A percentile compares a stretch with the other conserved stretches of the same genome.
Evolutionary conservation across 1,140 invertebrate genomes (phyloP).

Genomic region (Aethina tumida): DNA sequence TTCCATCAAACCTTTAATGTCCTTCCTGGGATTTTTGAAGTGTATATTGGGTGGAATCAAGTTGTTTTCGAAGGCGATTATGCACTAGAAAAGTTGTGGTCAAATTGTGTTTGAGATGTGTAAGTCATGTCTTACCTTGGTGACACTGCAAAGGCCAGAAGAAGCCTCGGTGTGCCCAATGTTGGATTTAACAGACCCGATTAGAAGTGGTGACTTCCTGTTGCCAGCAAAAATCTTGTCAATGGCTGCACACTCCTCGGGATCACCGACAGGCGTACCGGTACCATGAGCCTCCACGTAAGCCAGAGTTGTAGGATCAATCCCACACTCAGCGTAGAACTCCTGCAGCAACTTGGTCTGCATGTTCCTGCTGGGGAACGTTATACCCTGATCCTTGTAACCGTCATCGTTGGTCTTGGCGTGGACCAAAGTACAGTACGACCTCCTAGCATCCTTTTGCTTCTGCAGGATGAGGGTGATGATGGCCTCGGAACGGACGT

Average conservation of each 20-base stretch:
- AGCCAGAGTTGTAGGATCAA: slow-evolving; percentile 47
- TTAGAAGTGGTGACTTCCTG: slow-evolving; percentile 54
- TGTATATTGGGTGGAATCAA: slow-evolving; percentile 63
- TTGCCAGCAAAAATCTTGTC: slow-evolving; percentile 69
- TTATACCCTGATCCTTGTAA: slow-evolving; percentile 47
- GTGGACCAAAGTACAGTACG: slow-evolving; percentile 48
- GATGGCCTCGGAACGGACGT: slow-evolving; percentile 68
- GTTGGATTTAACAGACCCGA: slow-evolving; percentile 89
- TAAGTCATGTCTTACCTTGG: too few relatives aligned
- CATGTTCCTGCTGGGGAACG: slow-evolving; percentile 42
- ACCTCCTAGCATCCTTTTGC: slow-evolving; percentile 61
- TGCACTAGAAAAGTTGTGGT: too few relatives aligned
- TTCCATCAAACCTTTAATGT: slow-evolving; percentile 58
- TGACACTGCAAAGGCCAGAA: slow-evolving; percentile 72
- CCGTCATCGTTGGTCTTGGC: slow-evolving; percentile 42
- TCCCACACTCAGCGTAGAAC: slow-evolving; percentile 45
- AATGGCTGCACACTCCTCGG: slow-evolving; percentile 76
- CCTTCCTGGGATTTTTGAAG: slow-evolving; percentile 56
- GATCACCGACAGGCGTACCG: slow-evolving; percentile 64
- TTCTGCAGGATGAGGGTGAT: slow-evolving; percentile 73
- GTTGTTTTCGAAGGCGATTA: slow-evolving; percentile 57
- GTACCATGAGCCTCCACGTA: slow-evolving; percentile 69
- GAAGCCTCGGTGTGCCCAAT: slow-evolving; percentile 86
- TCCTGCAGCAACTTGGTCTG: slow-evolving; percentile 46
- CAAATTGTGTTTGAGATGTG: too few relatives aligned